phyloP scores from a whole-genome alignment of 2,113 vertebrate genomes.

The Albula goreensis region DNA sequence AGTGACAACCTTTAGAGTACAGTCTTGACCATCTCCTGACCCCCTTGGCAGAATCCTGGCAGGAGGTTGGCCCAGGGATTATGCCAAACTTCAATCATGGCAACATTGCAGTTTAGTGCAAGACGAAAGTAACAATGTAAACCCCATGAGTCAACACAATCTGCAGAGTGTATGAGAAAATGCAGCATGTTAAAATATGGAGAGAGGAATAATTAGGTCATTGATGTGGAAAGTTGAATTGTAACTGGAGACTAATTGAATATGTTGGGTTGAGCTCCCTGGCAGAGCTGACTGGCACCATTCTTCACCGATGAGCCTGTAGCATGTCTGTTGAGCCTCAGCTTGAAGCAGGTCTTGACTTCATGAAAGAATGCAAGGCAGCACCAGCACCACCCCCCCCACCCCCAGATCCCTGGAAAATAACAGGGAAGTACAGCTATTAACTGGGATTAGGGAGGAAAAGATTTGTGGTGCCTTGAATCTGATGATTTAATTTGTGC shows the following conservation, averaged over 20 bases:
- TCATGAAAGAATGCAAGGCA: too few relatives aligned
- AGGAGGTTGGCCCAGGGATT: too few relatives aligned
- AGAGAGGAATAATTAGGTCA: constrained; percentile 45
- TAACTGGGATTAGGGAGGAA: constrained; percentile 45
- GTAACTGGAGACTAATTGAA: constrained; percentile 49
- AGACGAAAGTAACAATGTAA: neutral
- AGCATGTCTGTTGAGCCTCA: constrained; percentile 16
- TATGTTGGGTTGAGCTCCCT: neutral
- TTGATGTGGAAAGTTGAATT: constrained; percentile 50
- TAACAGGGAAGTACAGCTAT: constrained; percentile 45
- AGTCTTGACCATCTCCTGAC: neutral
- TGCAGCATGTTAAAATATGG: neutral
- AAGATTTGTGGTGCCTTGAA: constrained; percentile 41
- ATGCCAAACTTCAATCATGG: neutral
- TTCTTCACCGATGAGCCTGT: neutral
- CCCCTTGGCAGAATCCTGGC: neutral
- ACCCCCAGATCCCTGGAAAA: constrained; percentile 39
- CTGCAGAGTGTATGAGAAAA: neutral
- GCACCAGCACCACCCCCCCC: too few relatives aligned
- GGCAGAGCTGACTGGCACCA: neutral
- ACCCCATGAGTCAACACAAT: neutral
- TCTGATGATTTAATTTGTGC: constrained; percentile 32
- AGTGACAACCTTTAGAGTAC: neutral
- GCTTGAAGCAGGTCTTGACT: constrained; percentile 30
- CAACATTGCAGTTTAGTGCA: neutral